Conservation (phyloP, 2,797 vertebrate species). For the Argya squamiceps region DNA sequence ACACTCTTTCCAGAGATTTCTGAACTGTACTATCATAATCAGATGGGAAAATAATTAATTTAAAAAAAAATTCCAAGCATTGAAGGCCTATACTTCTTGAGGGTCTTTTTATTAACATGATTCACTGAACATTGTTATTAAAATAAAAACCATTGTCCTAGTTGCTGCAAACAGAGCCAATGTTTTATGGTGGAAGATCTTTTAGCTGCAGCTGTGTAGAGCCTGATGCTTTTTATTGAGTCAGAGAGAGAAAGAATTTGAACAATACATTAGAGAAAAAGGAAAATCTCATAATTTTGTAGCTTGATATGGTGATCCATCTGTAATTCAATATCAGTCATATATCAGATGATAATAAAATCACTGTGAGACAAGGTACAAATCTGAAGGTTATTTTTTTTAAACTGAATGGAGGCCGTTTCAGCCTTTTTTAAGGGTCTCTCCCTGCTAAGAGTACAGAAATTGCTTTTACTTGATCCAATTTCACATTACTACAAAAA, state of each 20-base stretch:
- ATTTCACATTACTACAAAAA: slow-evolving; percentile 46
- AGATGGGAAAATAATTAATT: not conserved
- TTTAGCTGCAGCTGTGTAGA: not conserved
- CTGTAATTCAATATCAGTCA: slow-evolving; percentile 45
- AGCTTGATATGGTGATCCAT: slow-evolving; percentile 16
- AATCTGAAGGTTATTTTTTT: not conserved
- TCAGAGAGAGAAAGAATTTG: not conserved
- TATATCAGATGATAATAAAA: slow-evolving; percentile 34
- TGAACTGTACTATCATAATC: not conserved
- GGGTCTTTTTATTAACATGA: not conserved
- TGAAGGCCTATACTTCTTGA: not conserved
- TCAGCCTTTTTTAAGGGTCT: not conserved
- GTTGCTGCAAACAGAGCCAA: not conserved
- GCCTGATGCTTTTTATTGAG: slow-evolving; percentile 10
- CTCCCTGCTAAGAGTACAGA: not conserved
- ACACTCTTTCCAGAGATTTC: not conserved
- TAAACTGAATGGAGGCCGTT: not conserved
- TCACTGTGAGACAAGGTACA: not conserved
- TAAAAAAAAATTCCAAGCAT: not conserved
- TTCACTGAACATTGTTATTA: not conserved
- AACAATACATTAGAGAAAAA: slow-evolving; percentile 35
- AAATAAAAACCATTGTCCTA: slow-evolving; percentile 13
- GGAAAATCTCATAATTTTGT: slow-evolving; percentile 13
- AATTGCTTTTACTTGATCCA: slow-evolving; percentile 35
- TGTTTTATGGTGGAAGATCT: not conserved